phyloP scores from a whole-genome alignment of 2,797 vertebrate genomes.

The Microtus agrestis region DNA sequence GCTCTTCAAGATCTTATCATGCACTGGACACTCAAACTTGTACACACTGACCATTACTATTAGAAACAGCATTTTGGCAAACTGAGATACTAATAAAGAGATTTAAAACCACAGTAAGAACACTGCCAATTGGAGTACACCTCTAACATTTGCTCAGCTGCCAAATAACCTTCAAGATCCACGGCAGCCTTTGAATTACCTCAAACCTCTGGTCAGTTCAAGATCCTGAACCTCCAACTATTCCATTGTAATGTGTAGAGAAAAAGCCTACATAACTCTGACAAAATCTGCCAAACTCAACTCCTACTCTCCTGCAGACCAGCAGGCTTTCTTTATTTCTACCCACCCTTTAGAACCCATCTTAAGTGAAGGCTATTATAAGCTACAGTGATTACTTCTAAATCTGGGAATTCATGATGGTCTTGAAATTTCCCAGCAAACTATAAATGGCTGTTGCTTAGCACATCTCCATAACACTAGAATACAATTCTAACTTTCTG shows the following conservation, averaged over 20 bases:
- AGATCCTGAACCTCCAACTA: background rate
- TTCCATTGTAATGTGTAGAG: background rate
- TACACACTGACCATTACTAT: no score
- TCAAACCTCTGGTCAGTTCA: background rate
- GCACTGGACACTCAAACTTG: no score
- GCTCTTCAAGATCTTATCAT: background rate
- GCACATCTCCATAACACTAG: background rate
- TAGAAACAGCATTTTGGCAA: background rate
- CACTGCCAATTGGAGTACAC: background rate
- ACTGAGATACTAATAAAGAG: background rate
- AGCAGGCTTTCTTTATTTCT: background rate
- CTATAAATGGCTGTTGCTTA: background rate
- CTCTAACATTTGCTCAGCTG: background rate
- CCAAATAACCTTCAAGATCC: background rate
- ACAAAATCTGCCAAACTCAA: background rate
- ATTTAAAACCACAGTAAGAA: background rate
- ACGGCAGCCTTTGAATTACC: fast-evolving
- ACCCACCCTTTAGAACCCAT: background rate
- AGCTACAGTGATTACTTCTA: background rate
- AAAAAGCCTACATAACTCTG: background rate
- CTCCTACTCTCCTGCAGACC: background rate
- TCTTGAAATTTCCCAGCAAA: background rate
- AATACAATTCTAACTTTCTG: background rate
- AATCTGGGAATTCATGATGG: background rate
- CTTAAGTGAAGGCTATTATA: background rate